Evolutionary conservation across 2,888 invertebrate species (phyloP).

Genomic region (Oligia fasciuncula): DNA sequence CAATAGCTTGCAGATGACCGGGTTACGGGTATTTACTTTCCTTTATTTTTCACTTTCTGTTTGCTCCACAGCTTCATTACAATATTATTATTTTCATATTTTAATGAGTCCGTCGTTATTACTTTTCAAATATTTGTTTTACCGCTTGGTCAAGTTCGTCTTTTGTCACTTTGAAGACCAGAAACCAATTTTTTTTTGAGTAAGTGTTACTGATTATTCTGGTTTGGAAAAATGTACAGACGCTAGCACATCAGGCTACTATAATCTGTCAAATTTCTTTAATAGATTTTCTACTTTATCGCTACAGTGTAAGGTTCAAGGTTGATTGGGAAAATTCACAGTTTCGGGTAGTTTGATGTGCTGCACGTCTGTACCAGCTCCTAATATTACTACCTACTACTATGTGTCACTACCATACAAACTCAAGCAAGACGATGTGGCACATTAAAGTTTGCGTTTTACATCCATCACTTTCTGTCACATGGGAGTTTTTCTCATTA

Average conservation of each 20-base stretch:
- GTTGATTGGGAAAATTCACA: too few species aligned
- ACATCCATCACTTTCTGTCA: slow-evolving; percentile 25
- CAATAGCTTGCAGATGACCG: slow-evolving; percentile 6
- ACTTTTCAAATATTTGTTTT: not conserved
- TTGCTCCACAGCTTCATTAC: not conserved
- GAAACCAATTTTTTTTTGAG: too few species aligned
- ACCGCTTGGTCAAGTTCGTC: not conserved
- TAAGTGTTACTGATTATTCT: not conserved
- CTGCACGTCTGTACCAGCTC: too few species aligned
- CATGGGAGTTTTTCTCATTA: slow-evolving; percentile 19
- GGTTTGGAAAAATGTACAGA: too few species aligned
- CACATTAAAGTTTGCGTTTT: not conserved
- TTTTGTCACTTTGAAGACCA: not conserved
- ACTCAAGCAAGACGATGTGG: not conserved
- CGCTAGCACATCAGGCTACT: too few species aligned
- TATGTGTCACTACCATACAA: not conserved
- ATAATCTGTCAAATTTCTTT: too few species aligned
- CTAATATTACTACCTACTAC: too few species aligned
- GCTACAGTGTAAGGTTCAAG: too few species aligned
- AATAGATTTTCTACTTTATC: too few species aligned
- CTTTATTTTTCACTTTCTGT: not conserved
- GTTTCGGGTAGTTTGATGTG: too few species aligned
- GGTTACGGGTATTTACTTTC: not conserved
- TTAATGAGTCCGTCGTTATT: not conserved
- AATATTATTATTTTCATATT: not conserved